Percentiles rank a stretch among this genome's conserved stretches.
Evolutionary conservation across 2,888 invertebrate species (phyloP).

Genomic region (Tetropium fuscum): DNA sequence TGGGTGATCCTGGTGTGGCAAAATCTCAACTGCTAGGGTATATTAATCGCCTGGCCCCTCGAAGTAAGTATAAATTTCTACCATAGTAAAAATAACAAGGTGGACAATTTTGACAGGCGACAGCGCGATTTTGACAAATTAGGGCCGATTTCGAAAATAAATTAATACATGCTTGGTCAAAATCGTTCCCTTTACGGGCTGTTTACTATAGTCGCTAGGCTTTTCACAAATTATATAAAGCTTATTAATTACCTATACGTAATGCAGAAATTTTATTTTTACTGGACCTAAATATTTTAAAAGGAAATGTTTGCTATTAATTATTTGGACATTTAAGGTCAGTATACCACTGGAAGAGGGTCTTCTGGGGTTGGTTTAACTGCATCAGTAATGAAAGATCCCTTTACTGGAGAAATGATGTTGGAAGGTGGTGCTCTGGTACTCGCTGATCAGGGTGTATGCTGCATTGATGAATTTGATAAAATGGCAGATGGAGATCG

Average conservation of each 20-base stretch:
- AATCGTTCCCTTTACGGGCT: too few relatives aligned
- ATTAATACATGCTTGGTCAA: too few relatives aligned
- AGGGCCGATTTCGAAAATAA: too few relatives aligned
- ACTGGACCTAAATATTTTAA: too few relatives aligned
- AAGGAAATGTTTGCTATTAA: background rate
- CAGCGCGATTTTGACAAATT: too few relatives aligned
- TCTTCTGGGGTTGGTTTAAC: slow-evolving; percentile 99
- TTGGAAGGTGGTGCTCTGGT: slow-evolving; percentile 97
- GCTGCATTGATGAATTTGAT: slow-evolving; percentile 99
- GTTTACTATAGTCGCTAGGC: too few relatives aligned
- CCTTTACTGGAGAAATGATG: slow-evolving; percentile 97
- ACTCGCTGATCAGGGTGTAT: slow-evolving; percentile 95
- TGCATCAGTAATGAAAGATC: slow-evolving; percentile 98
- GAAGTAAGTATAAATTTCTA: slow-evolving; percentile 70
- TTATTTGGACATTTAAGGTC: slow-evolving; percentile 67
- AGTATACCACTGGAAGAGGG: slow-evolving; percentile 96
- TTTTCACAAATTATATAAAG: too few relatives aligned
- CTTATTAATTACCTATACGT: too few relatives aligned
- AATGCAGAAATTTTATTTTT: too few relatives aligned
- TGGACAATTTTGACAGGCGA: too few relatives aligned
- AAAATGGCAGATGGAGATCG: slow-evolving; percentile 98
- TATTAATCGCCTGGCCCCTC: slow-evolving; percentile 92
- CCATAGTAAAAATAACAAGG: background rate
- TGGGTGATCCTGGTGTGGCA: slow-evolving; percentile 99
- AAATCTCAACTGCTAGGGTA: slow-evolving; percentile 97